A percentile compares a stretch with the other conserved stretches of the same genome.
These are phyloP conservation scores for Danio albolineatus DNA, from an alignment of 2,797 vertebrate genomes.

Conservation along the genomic window DNA sequence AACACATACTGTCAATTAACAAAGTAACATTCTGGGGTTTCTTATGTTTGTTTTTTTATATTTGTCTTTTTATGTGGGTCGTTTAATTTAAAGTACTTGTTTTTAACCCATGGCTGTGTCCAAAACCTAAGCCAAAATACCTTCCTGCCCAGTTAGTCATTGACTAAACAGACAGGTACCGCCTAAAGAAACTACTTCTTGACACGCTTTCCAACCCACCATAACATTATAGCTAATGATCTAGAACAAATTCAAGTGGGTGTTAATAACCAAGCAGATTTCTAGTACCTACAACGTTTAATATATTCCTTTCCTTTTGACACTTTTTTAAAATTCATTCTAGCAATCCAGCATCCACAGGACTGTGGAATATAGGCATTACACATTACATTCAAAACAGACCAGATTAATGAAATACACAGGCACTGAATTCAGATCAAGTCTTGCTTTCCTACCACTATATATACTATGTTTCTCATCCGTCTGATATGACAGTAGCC, in stretches of 20 bases:
- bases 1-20: background rate
- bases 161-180: background rate
- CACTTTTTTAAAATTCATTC: background rate
- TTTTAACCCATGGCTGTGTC: background rate
- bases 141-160: background rate
- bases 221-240: background rate
- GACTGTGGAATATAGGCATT: background rate
- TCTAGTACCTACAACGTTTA: background rate
- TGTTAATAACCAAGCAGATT: background rate
- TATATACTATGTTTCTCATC: background rate
- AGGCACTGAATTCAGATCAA: background rate
- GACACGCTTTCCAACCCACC: background rate
- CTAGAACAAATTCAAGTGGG: conserved; percentile 13
- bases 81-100: background rate
- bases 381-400: background rate
- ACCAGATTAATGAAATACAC: background rate
- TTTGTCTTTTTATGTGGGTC: background rate
- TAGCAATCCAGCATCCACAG: background rate
- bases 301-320: background rate
- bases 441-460: background rate
- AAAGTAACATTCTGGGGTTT: background rate
- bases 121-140: background rate
- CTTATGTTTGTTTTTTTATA: background rate
- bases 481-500: background rate
- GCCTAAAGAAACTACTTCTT: background rate